These are phyloP conservation scores for Malaclemys terrapin DNA, from an alignment of 2,113 vertebrate genomes.

Conservation along the genomic window DNA sequence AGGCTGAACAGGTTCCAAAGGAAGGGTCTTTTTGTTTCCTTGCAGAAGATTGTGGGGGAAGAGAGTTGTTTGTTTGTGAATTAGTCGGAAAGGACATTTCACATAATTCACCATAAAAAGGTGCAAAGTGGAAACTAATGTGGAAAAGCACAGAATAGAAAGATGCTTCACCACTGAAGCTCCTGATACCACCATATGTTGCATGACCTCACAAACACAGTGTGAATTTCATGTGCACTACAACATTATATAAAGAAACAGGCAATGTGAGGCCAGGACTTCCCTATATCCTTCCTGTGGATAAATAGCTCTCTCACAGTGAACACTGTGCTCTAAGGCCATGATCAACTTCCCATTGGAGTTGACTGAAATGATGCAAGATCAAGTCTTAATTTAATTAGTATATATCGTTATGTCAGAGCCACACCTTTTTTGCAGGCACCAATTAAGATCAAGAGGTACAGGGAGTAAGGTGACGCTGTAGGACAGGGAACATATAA, in stretches of 20 bases:
- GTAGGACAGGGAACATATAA: background rate
- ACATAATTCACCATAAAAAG: background rate
- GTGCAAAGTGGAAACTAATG: background rate
- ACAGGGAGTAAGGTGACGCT: background rate
- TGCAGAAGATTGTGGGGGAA: background rate
- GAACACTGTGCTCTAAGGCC: too few species aligned
- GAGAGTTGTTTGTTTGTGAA: background rate
- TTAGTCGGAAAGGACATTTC: background rate
- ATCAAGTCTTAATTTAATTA: background rate
- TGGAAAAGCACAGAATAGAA: background rate
- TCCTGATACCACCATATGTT: background rate
- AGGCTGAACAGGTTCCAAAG: background rate
- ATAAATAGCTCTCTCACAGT: accelerated
- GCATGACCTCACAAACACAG: background rate
- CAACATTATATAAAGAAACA: background rate
- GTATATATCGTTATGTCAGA: accelerated
- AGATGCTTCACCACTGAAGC: accelerated
- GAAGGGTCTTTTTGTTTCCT: background rate
- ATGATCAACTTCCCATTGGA: background rate
- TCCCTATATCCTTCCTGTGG: background rate
- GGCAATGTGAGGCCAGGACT: background rate
- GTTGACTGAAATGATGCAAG: background rate
- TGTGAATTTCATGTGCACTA: background rate
- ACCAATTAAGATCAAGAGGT: accelerated
- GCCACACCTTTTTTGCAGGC: accelerated